phyloP scores from a whole-genome alignment of 1,140 invertebrate species.

The Brachionus manjavacas region DNA sequence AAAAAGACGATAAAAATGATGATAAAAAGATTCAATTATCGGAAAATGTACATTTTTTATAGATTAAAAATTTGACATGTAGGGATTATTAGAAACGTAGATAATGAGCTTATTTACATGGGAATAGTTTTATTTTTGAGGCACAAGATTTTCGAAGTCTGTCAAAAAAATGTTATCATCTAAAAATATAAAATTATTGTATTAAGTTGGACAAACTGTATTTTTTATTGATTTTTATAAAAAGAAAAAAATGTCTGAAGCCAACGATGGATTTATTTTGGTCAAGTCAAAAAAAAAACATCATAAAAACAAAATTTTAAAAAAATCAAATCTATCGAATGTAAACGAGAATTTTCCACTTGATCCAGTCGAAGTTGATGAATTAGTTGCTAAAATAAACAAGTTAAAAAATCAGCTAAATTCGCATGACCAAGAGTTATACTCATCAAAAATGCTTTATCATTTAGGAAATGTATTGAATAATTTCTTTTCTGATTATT shows the following conservation, averaged over 20 bases:
- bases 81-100: too few relatives aligned
- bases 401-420: background rate
- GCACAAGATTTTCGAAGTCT: too few relatives aligned
- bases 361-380: background rate
- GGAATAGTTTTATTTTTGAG: too few relatives aligned
- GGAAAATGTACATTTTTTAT: too few relatives aligned
- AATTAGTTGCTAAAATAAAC: background rate
- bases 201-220: too few relatives aligned
- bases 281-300: constrained; percentile 22
- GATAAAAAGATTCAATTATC: too few relatives aligned
- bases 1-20: too few relatives aligned
- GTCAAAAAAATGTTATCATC: too few relatives aligned
- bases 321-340: background rate
- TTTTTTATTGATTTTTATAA: background rate
- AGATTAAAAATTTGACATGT: too few relatives aligned
- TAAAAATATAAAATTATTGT: too few relatives aligned
- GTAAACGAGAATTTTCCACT: background rate
- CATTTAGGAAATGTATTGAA: background rate
- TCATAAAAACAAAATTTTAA: background rate
- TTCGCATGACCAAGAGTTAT: background rate
- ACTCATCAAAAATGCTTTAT: background rate
- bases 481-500: background rate
- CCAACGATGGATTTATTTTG: background rate
- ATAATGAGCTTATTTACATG: too few relatives aligned
- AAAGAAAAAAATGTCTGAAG: background rate